phyloP scores from a whole-genome alignment of 2,888 invertebrate genomes.

The Calliphora vomitoria region DNA sequence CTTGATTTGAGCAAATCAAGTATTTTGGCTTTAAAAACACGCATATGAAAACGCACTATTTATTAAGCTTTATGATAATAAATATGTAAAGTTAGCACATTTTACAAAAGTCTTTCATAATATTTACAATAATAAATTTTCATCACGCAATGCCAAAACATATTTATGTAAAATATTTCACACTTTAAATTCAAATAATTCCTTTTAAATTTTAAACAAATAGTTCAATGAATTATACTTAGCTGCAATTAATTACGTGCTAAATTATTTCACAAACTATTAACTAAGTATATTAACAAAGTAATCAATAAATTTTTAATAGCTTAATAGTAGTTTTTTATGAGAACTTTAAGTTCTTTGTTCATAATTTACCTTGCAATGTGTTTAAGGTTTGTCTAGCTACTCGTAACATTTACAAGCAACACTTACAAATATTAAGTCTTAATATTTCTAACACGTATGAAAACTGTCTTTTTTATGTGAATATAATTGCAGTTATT shows the following conservation, averaged over 20 bases:
- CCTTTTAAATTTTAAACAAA: not conserved
- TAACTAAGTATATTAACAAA: not conserved
- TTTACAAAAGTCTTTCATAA: too few species aligned
- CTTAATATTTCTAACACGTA: constrained; percentile 29
- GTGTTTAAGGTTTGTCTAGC: constrained; percentile 8
- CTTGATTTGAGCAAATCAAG: too few species aligned
- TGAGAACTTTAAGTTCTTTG: not conserved
- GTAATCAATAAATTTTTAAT: not conserved
- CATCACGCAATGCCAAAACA: too few species aligned
- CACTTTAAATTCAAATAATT: not conserved
- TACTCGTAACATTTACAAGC: not conserved
- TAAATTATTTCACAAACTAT: not conserved
- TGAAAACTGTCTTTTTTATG: constrained; percentile 3
- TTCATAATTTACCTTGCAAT: not conserved
- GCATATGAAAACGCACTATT: too few species aligned
- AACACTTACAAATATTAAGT: not conserved
- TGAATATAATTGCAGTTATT: constrained; percentile 24
- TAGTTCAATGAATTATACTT: not conserved
- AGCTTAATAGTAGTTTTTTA: not conserved
- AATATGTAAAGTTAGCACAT: too few species aligned
- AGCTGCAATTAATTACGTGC: not conserved
- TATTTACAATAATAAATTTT: too few species aligned
- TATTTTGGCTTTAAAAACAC: too few species aligned
- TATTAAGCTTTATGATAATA: too few species aligned
- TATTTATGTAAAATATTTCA: not conserved